A percentile compares a stretch with the other conserved stretches of the same genome.
Evolutionary conservation across 2,888 invertebrate species (phyloP).

Genomic region (Athripsodes cinereus): DNA sequence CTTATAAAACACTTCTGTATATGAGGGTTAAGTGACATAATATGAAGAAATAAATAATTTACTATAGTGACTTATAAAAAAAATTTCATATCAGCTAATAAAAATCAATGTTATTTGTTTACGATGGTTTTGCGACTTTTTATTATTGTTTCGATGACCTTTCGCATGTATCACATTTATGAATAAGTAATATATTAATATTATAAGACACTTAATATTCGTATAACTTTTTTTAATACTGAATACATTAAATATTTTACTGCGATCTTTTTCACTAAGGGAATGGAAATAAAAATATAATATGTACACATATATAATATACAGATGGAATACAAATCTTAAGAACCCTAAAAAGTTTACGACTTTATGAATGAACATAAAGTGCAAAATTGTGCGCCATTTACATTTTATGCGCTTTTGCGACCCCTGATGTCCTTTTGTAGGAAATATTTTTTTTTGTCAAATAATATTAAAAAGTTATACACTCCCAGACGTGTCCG

Average conservation of each 20-base stretch:
- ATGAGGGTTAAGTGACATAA: too few species aligned
- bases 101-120: conserved; percentile 2
- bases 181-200: background rate
- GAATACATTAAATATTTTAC: conserved; percentile 1
- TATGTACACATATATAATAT: background rate
- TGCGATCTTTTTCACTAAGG: background rate
- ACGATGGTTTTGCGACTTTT: background rate
- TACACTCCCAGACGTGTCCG: background rate
- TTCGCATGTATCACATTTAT: background rate
- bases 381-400: background rate
- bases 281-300: background rate
- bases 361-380: conserved; percentile 1
- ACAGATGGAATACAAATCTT: conserved; percentile 1
- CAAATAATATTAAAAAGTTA: background rate
- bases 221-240: background rate
- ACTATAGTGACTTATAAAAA: too few species aligned
- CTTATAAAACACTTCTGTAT: too few species aligned
- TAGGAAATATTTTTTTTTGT: background rate
- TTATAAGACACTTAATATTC: background rate
- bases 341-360: conserved; percentile 3
- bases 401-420: conserved; percentile 4
- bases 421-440: background rate
- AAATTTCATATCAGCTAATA: background rate
- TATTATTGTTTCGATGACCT: background rate
- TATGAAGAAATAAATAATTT: too few species aligned